A percentile compares a stretch with the other conserved stretches of the same genome.
phyloP scores from a whole-genome alignment of 2,888 invertebrate genomes.

The Argyra leucocephala region DNA sequence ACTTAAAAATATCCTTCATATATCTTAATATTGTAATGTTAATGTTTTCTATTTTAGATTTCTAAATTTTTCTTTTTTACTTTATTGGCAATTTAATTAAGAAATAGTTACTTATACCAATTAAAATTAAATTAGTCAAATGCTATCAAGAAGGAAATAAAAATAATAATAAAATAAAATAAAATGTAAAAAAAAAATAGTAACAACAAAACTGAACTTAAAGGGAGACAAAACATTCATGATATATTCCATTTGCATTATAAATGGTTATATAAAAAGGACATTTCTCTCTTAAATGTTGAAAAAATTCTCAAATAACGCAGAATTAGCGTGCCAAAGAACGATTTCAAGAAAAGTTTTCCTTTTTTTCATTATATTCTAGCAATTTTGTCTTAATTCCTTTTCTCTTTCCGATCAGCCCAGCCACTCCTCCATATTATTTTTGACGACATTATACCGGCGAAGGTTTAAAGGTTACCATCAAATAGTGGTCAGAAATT shows the following conservation, averaged over 20 bases:
- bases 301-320: background rate
- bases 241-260: too few relatives aligned
- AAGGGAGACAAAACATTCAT: background rate
- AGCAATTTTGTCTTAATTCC: background rate
- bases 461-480: background rate
- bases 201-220: too few relatives aligned
- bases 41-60: too few relatives aligned
- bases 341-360: background rate
- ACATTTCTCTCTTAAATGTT: background rate
- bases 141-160: slow-evolving; percentile 1
- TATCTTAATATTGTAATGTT: too few relatives aligned
- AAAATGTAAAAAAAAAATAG: background rate
- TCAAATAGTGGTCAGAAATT: background rate
- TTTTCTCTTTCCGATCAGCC: background rate
- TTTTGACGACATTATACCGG: background rate
- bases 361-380: background rate
- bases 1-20: too few relatives aligned
- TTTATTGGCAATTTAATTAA: slow-evolving; percentile 6
- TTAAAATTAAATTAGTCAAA: slow-evolving; percentile 6
- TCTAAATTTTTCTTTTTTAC: background rate
- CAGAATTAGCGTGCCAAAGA: background rate
- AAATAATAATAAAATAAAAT: slow-evolving; percentile 1
- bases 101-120: slow-evolving; percentile 6
- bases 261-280: background rate
- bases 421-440: background rate